Evolutionary conservation across 1,140 invertebrate genomes (phyloP).

Genomic region (Metopolophium dirhodum): DNA sequence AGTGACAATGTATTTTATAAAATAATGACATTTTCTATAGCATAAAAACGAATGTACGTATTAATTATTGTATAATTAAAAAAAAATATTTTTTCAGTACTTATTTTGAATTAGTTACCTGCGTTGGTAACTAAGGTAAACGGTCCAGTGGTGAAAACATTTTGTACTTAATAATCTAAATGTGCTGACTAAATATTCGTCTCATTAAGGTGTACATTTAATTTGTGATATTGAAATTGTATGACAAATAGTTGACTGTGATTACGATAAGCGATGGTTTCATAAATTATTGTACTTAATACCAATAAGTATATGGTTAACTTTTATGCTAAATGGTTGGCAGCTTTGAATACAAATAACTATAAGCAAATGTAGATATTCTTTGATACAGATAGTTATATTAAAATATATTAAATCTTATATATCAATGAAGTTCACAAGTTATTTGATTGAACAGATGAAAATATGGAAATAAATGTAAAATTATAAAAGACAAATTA

Average conservation of each 20-base stretch:
- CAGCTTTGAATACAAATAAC: no score
- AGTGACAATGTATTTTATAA: neutral
- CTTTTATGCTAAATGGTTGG: no score
- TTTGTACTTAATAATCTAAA: neutral
- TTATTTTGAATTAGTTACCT: neutral
- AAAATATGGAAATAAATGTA: no score
- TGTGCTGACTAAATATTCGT: neutral
- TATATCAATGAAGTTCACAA: no score
- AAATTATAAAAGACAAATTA: no score
- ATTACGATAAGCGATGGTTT: neutral
- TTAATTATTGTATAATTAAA: neutral
- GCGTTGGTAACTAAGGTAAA: neutral
- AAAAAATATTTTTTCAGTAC: neutral
- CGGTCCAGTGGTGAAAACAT: neutral
- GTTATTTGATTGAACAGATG: no score
- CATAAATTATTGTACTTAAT: neutral
- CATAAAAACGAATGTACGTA: neutral
- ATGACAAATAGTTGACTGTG: neutral
- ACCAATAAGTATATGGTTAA: no score
- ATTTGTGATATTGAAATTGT: neutral
- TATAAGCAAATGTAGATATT: no score
- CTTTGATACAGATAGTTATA: no score
- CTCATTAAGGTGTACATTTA: neutral
- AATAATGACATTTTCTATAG: neutral
- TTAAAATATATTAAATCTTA: no score